Evolutionary conservation across 1,140 invertebrate species (phyloP).

Genomic region (Goniozus legneri): DNA sequence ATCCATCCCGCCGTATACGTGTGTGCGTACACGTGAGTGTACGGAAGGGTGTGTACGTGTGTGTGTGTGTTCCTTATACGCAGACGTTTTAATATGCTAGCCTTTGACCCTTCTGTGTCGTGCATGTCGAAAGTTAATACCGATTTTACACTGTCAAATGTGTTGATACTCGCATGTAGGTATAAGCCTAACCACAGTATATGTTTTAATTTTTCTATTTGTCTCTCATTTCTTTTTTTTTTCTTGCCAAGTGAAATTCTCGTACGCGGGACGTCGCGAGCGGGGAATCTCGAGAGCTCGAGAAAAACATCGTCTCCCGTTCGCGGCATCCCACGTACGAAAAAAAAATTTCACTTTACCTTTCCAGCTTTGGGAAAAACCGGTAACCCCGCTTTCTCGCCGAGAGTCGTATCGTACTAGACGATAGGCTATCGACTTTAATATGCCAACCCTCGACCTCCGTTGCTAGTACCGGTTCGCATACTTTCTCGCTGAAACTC

Average conservation of each 20-base stretch:
- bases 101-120: conserved; percentile 8
- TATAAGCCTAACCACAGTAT: too few relatives aligned
- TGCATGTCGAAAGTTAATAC: too few relatives aligned
- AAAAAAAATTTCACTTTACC: conserved; percentile 33
- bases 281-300: neutral
- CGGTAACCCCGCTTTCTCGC: conserved; percentile 51
- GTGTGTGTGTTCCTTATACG: conserved; percentile 21
- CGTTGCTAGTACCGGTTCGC: conserved; percentile 49
- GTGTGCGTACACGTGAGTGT: neutral
- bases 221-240: neutral
- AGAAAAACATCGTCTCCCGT: neutral
- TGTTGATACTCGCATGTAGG: too few relatives aligned
- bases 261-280: neutral
- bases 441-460: conserved; percentile 50
- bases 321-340: neutral
- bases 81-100: conserved; percentile 19
- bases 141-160: too few relatives aligned
- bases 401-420: conserved; percentile 50
- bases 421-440: conserved; percentile 50
- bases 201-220: too few relatives aligned
- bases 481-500: conserved; percentile 51
- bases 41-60: too few relatives aligned
- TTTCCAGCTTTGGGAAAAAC: conserved; percentile 50
- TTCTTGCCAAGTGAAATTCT: neutral
- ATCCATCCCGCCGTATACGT: conserved; percentile 22